These are phyloP conservation scores for Lepidocyrtinus sp. DNA, from an alignment of 2,888 invertebrate genomes.

Conservation along the genomic window DNA sequence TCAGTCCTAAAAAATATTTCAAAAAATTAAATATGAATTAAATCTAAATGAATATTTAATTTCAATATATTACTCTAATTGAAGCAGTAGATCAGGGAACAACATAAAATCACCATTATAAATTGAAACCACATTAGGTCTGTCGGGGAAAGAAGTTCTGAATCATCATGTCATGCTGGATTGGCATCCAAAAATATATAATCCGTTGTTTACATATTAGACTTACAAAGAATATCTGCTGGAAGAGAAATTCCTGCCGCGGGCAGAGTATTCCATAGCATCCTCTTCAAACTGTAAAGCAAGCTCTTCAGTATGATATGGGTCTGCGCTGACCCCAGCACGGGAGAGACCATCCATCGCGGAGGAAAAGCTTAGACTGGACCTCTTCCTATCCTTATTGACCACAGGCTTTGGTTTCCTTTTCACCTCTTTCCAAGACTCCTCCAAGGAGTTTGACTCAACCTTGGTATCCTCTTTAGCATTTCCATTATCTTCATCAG, in stretches of 20 bases:
- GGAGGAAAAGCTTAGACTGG: conserved; percentile 26
- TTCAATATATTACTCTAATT: not conserved
- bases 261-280: conserved; percentile 28
- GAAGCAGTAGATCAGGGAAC: conserved; percentile 42
- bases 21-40: conserved; percentile 32
- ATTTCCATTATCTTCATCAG: conserved; percentile 35
- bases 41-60: too few relatives aligned
- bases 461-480: conserved; percentile 29
- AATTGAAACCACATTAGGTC: conserved; percentile 45
- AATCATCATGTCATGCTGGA: conserved; percentile 58
- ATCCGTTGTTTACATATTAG: too few relatives aligned
- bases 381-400: conserved; percentile 49
- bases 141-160: conserved; percentile 62
- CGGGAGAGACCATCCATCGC: not conserved
- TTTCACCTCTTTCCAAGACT: conserved; percentile 67
- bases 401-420: conserved; percentile 64
- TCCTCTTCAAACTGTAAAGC: conserved; percentile 43
- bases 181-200: too few relatives aligned
- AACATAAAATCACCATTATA: conserved; percentile 52
- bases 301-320: conserved; percentile 22
- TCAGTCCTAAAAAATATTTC: conserved; percentile 81
- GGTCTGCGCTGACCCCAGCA: not conserved
- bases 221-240: conserved; percentile 44
- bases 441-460: conserved; percentile 37
- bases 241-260: conserved; percentile 37